phyloP scores from a whole-genome alignment of 2,797 vertebrate species.

The Cryptoprocta ferox region DNA sequence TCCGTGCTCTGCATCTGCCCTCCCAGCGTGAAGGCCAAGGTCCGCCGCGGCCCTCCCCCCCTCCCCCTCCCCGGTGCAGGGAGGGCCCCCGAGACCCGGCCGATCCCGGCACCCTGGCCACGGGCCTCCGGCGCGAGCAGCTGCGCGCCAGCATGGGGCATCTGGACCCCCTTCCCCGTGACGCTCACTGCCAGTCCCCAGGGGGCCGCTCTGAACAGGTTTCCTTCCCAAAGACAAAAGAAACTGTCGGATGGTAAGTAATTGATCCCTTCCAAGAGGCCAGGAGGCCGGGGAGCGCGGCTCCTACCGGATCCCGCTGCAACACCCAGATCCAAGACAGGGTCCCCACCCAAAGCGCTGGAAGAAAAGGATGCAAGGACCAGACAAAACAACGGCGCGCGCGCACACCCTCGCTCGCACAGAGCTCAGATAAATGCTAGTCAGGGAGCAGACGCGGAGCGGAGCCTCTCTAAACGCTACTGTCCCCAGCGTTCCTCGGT shows the following conservation, averaged over 20 bases:
- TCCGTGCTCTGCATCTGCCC: background rate
- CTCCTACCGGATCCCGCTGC: background rate
- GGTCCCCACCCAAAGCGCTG: background rate
- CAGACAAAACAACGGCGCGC: background rate
- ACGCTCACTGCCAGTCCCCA: background rate
- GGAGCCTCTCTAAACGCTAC: background rate
- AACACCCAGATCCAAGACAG: background rate
- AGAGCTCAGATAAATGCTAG: background rate
- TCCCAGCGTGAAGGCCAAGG: background rate
- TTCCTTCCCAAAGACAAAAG: conserved; percentile 59
- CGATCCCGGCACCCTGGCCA: background rate
- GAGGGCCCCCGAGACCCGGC: background rate
- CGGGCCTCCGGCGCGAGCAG: background rate
- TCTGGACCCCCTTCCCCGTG: background rate
- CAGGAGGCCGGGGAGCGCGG: background rate
- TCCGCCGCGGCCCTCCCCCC: background rate
- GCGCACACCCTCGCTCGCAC: background rate
- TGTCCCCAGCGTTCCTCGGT: background rate
- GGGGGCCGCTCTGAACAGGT: conserved; percentile 42
- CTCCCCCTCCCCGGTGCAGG: background rate
- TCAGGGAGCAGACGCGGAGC: background rate
- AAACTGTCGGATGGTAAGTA: background rate
- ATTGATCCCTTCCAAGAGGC: conserved; percentile 29
- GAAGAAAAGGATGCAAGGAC: background rate
- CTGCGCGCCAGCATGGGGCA: background rate